phyloP scores from a whole-genome alignment of 2,797 vertebrate species.

The Diplodus puntazzo region DNA sequence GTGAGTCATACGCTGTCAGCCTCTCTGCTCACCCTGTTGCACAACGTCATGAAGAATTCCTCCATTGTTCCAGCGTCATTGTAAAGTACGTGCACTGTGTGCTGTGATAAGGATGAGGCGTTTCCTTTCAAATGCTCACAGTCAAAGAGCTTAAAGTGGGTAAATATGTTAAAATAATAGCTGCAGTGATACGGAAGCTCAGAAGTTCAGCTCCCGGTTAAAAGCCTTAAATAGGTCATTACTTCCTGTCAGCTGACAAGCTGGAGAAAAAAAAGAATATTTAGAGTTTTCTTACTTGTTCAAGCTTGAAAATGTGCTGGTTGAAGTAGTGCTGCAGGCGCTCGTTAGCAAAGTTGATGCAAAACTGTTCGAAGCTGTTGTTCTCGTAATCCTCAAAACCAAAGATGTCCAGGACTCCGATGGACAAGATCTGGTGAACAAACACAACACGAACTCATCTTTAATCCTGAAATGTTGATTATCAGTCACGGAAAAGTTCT shows the following conservation, averaged over 20 bases:
- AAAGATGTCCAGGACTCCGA: constrained; percentile 98
- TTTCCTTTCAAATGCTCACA: constrained; percentile 30
- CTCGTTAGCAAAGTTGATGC: constrained; percentile 99
- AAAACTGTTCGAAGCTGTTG: constrained; percentile 99
- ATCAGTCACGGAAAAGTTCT: neutral
- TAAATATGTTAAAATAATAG: constrained; percentile 7
- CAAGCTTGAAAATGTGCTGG: constrained; percentile 98
- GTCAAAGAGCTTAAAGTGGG: neutral
- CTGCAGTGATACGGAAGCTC: neutral
- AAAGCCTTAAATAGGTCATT: neutral
- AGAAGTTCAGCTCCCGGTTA: constrained; percentile 14
- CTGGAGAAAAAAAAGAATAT: neutral
- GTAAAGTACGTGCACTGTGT: constrained; percentile 14
- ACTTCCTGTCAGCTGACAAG: neutral
- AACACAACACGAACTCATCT: neutral
- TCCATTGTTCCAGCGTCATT: constrained; percentile 45
- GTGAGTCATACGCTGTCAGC: constrained; percentile 46
- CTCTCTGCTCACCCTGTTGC: constrained; percentile 28
- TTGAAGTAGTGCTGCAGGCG: constrained; percentile 99
- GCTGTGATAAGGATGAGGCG: constrained; percentile 17
- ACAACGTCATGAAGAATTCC: constrained; percentile 42
- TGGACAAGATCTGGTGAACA: constrained; percentile 91
- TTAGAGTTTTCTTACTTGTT: constrained; percentile 87
- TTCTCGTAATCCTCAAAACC: constrained; percentile 99
- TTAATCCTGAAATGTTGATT: neutral